Base-by-base conservation (phyloP, 1,140 invertebrate species). In the Leguminivora glycinivorella region DNA sequence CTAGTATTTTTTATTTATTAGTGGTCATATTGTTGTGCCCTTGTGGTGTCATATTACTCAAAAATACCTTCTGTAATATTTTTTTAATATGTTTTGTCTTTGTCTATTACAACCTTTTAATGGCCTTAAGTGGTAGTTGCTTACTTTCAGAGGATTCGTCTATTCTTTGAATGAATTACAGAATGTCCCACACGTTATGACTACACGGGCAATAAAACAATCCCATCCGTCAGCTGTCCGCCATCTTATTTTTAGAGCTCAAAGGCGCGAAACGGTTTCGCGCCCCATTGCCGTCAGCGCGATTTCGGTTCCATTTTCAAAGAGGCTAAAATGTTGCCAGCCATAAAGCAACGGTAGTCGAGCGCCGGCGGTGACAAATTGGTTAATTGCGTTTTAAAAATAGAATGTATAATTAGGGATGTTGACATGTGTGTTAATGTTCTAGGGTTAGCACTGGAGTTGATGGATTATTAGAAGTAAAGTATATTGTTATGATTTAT, bases 311-410 rank as follows among this genome's bases (percentile, higher is more conserved):
- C 78, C 79, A 82, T 81, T 87, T 88, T 88, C 84, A 88, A 88
- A 88, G 82, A 85, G 75, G 78, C 81, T 89, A 89, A 88, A 89
- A 86, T 89, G 86, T 89, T 88, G 86, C 84, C 82, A 78, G 83
- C 74, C 77, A 88, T 89, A 89, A 90, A 90, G 77, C 73, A 86
- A 56, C 68, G 74, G 72, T 75, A 86, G 75, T 72, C 74, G 75
- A 83, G 80, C 88, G 88, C 88, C 83, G 76, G 81, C 74, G 78
- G 75, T 83, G 83, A 86, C 85, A 87, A 89, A 89, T 89, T 89
- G 83, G 85, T 86, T 88, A 88, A 88, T 89, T 83, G 85, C 84
- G 70, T 74, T 67, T 73, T 70, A 63, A 63, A 63, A 63, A 63
- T 63, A 63, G 58, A 63, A 63, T 7, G 31, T 63, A 14, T 63